Evolutionary conservation across 2,888 invertebrate genomes (phyloP).

Genomic region (Hyalella azteca): DNA sequence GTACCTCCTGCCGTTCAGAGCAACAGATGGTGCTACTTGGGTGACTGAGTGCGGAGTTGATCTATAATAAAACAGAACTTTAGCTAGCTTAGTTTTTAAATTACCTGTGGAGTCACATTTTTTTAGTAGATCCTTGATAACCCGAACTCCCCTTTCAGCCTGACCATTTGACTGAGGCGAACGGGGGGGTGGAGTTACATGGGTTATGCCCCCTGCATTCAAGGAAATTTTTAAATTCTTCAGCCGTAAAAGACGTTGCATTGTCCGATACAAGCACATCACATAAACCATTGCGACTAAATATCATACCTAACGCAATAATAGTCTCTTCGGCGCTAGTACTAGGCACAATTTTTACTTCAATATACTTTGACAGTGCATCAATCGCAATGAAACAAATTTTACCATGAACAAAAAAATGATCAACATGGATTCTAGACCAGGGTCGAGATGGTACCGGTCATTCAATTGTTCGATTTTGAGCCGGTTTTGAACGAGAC

Average conservation of each 20-base stretch:
- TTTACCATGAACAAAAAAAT: neutral
- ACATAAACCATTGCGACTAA: conserved; percentile 16
- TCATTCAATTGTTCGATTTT: neutral
- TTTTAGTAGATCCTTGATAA: no score
- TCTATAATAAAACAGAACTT: no score
- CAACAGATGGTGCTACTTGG: no score
- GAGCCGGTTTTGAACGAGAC: neutral
- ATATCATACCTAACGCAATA: neutral
- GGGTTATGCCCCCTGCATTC: no score
- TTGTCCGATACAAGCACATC: conserved; percentile 2
- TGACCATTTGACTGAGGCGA: no score
- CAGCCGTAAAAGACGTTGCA: neutral
- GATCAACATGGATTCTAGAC: conserved; percentile 1
- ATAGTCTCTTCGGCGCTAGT: conserved; percentile 17
- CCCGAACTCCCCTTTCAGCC: no score
- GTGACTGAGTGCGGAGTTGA: no score
- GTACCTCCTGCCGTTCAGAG: no score
- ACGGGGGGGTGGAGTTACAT: no score
- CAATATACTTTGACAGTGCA: conserved; percentile 6
- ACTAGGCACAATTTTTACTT: neutral
- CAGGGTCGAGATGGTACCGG: neutral
- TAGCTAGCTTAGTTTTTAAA: no score
- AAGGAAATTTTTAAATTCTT: neutral
- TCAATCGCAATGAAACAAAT: neutral
- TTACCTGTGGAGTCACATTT: no score